A percentile compares a stretch with the other conserved stretches of the same genome.
These are phyloP conservation scores for Exocentrus adspersus DNA, from an alignment of 2,888 invertebrate species.

Conservation along the genomic window DNA sequence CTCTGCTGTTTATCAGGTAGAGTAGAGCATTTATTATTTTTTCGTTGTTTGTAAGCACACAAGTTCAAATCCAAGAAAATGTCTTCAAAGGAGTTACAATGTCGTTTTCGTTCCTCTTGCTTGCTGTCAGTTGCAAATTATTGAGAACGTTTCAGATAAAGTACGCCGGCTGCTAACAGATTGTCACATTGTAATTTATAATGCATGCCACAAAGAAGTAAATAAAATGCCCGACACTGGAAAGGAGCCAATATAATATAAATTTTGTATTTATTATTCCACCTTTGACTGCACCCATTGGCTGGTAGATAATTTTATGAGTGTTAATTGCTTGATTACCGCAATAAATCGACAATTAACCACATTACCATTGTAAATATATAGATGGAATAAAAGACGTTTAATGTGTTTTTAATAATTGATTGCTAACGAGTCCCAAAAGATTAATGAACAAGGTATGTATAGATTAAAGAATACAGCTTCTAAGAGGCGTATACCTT, in stretches of 20 bases:
- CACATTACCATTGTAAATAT: slow-evolving; percentile 32
- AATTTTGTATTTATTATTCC: neutral
- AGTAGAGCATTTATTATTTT: no score
- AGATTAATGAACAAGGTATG: neutral
- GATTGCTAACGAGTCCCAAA: neutral
- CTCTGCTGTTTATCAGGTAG: no score
- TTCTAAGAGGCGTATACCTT: no score
- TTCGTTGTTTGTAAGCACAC: no score
- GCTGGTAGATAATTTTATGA: neutral
- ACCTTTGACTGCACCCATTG: neutral
- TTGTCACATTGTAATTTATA: slow-evolving; percentile 1
- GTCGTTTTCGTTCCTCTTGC: no score
- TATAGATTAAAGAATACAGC: neutral
- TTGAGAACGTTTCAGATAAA: no score
- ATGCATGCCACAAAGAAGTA: neutral
- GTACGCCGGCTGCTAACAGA: neutral
- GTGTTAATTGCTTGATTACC: slow-evolving; percentile 28
- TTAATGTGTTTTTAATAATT: slow-evolving; percentile 25
- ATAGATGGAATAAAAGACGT: slow-evolving; percentile 30
- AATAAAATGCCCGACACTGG: neutral
- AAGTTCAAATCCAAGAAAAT: no score
- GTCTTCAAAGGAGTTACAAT: no score
- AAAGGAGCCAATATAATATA: neutral
- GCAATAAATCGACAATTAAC: slow-evolving; percentile 35
- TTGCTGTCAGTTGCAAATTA: no score